Base-by-base conservation (phyloP, 92 coral and sea anemone species). In the Parazoanthus darwini region DNA sequence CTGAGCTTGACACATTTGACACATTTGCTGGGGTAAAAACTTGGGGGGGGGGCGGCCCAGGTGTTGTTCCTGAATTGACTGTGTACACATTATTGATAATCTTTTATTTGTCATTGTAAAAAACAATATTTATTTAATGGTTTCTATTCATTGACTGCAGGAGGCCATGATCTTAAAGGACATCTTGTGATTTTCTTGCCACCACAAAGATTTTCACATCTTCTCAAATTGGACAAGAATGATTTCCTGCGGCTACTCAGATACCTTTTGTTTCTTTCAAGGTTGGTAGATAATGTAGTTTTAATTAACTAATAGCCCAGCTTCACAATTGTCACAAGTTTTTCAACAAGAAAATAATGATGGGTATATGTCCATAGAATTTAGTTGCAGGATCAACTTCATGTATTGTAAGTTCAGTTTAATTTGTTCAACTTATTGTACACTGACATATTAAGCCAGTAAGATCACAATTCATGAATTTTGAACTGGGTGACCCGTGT, bases 181-280 rank as follows among this genome's bases (percentile, higher is more conserved):
- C 89, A 86, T 85, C 94, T 93, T 3, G 56, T 95, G 26, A 77
- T 95, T 33, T 77, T 59, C 35, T 88, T 95, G 13, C 93, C 98
- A 8, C 92, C 98, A 25, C 91, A 91, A 72, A 89, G 89, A 22
- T 85, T 91, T 65, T 87, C 94, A 58, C 88, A 78, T 73, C 94
- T 93, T 68, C 81, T 92, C 22, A 93, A 88, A 43, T 8, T 88
- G 74, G 79, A 65, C 77, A 90, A 88, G 43, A 87, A 86, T 77
- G 93, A 91, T 42, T 84, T 92, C n/a, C 74, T 93, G 16, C 81
- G 79, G 46, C 93, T 95, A 11, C 91, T 95, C 56, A 91, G 86
- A 87, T 95, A 95, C 66, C 92, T 93, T 51, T 56, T 95, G 54
- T 91, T 91, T 80, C 92, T 95, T 37, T 88, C 98, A 39, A 95